Percentiles rank a stretch among this genome's conserved stretches.
These are phyloP conservation scores for Buphagus erythrorhynchus DNA, from an alignment of 2,797 vertebrate genomes.

Conservation along the genomic window DNA sequence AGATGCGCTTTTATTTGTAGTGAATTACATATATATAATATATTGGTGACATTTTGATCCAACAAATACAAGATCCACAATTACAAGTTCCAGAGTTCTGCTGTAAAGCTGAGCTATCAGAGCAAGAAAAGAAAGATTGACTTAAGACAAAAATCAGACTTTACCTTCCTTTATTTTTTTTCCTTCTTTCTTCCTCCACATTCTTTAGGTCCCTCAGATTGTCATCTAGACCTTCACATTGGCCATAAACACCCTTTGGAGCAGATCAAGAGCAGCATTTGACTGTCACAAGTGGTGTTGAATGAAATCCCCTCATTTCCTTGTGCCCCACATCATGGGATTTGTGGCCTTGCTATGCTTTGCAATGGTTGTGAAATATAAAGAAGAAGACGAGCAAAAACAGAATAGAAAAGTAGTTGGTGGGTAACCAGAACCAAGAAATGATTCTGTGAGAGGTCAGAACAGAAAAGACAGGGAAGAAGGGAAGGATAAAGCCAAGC, in stretches of 20 bases:
- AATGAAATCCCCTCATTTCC: neutral
- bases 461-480: neutral
- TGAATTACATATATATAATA: neutral
- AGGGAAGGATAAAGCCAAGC: neutral
- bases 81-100: neutral
- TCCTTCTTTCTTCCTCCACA: neutral
- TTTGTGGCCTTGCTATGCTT: neutral
- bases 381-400: neutral
- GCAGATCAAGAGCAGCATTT: neutral
- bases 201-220: neutral
- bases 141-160: neutral
- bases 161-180: neutral
- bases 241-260: neutral
- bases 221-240: neutral
- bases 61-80: neutral
- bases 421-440: neutral
- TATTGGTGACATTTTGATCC: neutral
- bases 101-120: neutral
- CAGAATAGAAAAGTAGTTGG: neutral
- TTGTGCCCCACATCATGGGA: neutral
- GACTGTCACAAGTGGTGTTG: neutral
- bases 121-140: neutral
- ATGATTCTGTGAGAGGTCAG: neutral
- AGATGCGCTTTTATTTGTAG: neutral
- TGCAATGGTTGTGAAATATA: neutral